Evolutionary conservation across 2,797 vertebrate genomes (phyloP).

Genomic region (Poeciliopsis paucimaculata): DNA sequence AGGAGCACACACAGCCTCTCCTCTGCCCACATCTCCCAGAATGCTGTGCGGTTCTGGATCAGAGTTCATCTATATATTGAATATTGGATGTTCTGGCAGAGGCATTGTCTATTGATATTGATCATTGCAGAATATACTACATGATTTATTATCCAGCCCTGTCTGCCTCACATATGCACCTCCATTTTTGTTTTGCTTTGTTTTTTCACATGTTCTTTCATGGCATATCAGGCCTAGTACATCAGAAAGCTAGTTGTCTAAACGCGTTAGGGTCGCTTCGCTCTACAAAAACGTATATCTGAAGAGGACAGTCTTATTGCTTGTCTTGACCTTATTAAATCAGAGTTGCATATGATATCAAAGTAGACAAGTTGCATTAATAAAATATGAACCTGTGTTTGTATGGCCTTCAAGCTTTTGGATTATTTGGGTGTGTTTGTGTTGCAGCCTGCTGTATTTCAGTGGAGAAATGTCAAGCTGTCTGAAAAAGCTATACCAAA

Average conservation of each 20-base stretch:
- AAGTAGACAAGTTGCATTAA: neutral
- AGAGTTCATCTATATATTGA: no score
- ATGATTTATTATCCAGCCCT: no score
- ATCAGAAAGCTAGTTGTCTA: neutral
- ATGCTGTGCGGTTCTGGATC: no score
- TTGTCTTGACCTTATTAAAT: neutral
- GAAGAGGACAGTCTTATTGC: neutral
- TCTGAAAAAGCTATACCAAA: slow-evolving; percentile 40
- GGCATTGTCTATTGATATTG: no score
- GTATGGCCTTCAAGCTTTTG: slow-evolving; percentile 8
- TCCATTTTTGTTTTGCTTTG: neutral
- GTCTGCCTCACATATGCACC: neutral
- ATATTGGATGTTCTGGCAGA: no score
- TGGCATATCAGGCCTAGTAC: neutral
- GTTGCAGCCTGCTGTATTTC: slow-evolving; percentile 13
- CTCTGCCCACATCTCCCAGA: no score
- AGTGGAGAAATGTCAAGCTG: slow-evolving; percentile 50
- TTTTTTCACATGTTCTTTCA: neutral
- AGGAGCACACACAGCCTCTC: no score
- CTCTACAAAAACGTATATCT: neutral
- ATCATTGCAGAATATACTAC: no score
- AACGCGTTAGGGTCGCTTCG: neutral
- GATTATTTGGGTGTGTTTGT: slow-evolving; percentile 22
- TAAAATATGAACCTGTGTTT: neutral
- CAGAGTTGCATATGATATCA: neutral